Conservation (phyloP, 1,140 invertebrate genomes). For the Achatina immaculata region DNA sequence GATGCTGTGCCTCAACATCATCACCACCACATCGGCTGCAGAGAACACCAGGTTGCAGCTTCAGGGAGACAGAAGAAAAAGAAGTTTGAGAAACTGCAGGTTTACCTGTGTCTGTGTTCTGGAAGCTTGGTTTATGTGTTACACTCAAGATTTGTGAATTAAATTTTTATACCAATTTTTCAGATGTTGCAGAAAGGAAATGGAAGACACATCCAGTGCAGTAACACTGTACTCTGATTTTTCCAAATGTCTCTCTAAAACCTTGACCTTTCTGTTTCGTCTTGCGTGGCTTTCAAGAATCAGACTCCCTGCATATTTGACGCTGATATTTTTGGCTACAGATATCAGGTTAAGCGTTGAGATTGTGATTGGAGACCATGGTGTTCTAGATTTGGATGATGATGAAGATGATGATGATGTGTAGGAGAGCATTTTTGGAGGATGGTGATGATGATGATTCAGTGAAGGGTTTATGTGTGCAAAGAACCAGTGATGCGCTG, state of each 20-base stretch:
- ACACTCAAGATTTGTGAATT: too few species aligned
- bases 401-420: conserved; percentile 2
- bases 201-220: conserved; percentile 22
- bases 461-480: too few species aligned
- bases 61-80: too few species aligned
- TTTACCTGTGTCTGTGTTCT: too few species aligned
- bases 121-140: too few species aligned
- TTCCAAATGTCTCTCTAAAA: conserved; percentile 16
- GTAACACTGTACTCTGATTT: conserved; percentile 27
- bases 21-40: too few species aligned
- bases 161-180: too few species aligned
- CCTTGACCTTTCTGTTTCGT: conserved; percentile 24
- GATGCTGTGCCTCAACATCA: too few species aligned
- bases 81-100: too few species aligned
- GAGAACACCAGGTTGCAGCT: too few species aligned
- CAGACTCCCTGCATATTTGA: conserved; percentile 29
- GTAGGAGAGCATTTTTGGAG: background rate
- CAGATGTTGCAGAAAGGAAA: background rate
- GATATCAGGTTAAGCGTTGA: conserved; percentile 33
- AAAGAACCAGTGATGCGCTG: background rate
- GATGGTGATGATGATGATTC: background rate
- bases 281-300: conserved; percentile 32
- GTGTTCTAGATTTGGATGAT: conserved; percentile 8
- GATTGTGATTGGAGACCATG: conserved; percentile 1
- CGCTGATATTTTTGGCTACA: conserved; percentile 29